phyloP scores from a whole-genome alignment of 2,797 vertebrate genomes.

The Propithecus deckenii region DNA sequence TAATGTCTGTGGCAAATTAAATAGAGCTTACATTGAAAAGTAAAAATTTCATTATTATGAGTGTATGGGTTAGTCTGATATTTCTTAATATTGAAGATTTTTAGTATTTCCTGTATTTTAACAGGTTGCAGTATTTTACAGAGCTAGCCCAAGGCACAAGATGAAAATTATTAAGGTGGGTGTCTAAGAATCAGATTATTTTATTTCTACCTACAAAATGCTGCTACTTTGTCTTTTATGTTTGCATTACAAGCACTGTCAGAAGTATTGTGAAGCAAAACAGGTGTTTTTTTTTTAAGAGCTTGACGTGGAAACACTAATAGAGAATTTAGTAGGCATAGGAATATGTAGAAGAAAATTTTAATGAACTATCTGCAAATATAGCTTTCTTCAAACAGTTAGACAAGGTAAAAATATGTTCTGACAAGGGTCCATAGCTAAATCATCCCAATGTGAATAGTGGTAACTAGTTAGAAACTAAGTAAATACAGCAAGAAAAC shows the following conservation, averaged over 20 bases:
- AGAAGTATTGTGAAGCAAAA: constrained; percentile 26
- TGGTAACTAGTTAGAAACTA: neutral
- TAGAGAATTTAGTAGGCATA: constrained; percentile 1
- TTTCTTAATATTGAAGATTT: constrained; percentile 33
- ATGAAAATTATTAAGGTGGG: constrained; percentile 98
- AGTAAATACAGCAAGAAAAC: neutral
- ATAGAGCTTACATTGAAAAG: neutral
- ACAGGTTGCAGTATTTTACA: constrained; percentile 95
- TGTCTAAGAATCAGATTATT: constrained; percentile 43
- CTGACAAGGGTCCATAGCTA: neutral
- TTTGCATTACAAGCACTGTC: neutral
- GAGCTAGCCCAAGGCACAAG: constrained; percentile 97
- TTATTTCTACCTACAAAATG: neutral
- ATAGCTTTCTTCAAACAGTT: neutral
- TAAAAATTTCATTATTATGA: neutral
- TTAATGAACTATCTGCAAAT: neutral
- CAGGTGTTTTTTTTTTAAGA: neutral
- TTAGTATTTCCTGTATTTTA: constrained; percentile 51
- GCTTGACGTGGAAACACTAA: neutral
- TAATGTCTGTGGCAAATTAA: constrained; percentile 1
- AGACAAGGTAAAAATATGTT: neutral
- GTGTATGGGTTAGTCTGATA: neutral
- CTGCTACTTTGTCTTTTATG: neutral
- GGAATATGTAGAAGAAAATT: neutral
- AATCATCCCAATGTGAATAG: neutral